Percentiles rank a stretch among this genome's conserved stretches.
Evolutionary conservation across 2,113 vertebrate genomes (phyloP).

Genomic region (Climacteris rufus): DNA sequence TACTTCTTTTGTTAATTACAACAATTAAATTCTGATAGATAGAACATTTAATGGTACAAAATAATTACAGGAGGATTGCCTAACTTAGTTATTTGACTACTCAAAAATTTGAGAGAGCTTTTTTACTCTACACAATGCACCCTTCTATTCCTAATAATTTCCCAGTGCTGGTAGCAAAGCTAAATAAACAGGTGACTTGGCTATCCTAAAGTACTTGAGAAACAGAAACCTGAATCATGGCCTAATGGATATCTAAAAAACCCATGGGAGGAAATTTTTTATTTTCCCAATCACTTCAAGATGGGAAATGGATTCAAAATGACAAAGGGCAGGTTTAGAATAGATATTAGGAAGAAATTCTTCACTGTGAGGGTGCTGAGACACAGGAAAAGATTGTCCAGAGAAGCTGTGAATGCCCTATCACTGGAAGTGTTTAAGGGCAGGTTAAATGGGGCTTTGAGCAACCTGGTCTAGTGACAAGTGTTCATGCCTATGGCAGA

Average conservation of each 20-base stretch:
- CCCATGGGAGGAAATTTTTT: fast-evolving
- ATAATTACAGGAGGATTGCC: constrained; percentile 18
- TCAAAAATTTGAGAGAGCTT: neutral
- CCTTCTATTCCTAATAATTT: neutral
- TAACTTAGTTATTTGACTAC: constrained; percentile 16
- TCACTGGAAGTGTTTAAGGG: neutral
- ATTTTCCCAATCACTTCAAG: neutral
- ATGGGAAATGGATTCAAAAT: neutral
- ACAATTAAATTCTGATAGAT: constrained; percentile 57
- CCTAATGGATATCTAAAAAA: neutral
- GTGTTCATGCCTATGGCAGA: neutral
- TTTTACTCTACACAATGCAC: neutral
- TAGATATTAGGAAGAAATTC: neutral
- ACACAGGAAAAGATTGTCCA: neutral
- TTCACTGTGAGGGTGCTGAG: neutral
- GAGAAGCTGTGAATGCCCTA: neutral
- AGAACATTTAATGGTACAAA: constrained; percentile 49
- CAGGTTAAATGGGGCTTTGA: fast-evolving
- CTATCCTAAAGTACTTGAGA: neutral
- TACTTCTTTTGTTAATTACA: constrained; percentile 44
- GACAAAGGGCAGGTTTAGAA: neutral
- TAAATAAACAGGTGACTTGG: neutral
- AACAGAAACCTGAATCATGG: neutral
- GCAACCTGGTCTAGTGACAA: neutral
- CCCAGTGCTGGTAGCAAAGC: fast-evolving